These are phyloP conservation scores for Ophion slaviceki DNA, from an alignment of 2,888 invertebrate genomes.

Conservation along the genomic window DNA sequence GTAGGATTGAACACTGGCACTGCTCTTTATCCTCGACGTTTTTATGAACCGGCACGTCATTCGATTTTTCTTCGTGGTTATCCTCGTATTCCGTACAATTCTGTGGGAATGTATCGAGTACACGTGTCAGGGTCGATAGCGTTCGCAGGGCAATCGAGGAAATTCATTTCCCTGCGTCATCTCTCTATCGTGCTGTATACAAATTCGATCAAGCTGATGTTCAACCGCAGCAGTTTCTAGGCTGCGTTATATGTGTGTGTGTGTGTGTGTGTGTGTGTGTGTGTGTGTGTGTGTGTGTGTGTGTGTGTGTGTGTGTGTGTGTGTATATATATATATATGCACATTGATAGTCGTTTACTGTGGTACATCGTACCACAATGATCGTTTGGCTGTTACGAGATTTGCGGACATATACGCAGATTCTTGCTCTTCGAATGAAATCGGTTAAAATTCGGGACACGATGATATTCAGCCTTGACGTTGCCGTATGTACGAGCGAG, in stretches of 20 bases:
- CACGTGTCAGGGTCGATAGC: not conserved
- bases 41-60: too few relatives aligned
- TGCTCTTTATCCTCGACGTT: too few relatives aligned
- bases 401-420: not conserved
- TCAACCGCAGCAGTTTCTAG: constrained; percentile 13
- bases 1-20: not conserved
- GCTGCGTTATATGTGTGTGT: too few relatives aligned
- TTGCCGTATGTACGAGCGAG: not conserved
- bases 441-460: not conserved
- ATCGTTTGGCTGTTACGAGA: not conserved
- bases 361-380: not conserved
- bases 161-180: constrained; percentile 29
- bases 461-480: not conserved
- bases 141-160: constrained; percentile 1
- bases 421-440: not conserved
- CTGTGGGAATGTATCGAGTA: not conserved
- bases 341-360: not conserved
- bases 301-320: too few relatives aligned
- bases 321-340: not conserved
- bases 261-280: too few relatives aligned
- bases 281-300: too few relatives aligned
- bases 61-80: too few relatives aligned
- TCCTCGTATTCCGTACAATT: too few relatives aligned
- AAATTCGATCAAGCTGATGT: constrained; percentile 29
- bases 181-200: not conserved